Evolutionary conservation across 2,113 vertebrate genomes (phyloP), one percentile per base, ranked within the genome.

Genomic region (Reinhardtius hippoglossoides): DNA sequence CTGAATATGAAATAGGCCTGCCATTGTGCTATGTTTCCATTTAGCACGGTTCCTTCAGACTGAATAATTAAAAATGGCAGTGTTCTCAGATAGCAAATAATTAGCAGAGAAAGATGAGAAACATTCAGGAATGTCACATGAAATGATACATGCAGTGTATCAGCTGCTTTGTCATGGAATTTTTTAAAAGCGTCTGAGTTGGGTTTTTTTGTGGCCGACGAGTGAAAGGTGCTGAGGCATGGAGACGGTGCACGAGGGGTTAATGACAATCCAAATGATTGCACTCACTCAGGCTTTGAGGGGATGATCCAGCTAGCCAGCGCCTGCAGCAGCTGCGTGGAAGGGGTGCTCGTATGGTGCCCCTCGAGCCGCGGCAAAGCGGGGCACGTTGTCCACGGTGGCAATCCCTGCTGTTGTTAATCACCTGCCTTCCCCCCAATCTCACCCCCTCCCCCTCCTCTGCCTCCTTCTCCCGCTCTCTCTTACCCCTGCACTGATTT

Each of bases 401-500:
- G 92, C 90, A 90, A 91, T 93, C 94, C 94, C 94, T 92, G 81
- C 95, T 91, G 93, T 91, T 96, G 96, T 97, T 96, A 96, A 96
- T 98, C 96, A 97, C 95, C 93, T 95, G 92, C 95, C 94, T 87
- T 90, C 93, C 61, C 69, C 80, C 78, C 69, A 57, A 21, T 31
- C 35, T 24, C 57, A 9, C 78, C 78, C 69, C 54, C 27, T 21
- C 42, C 56, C 65, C 70, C 37, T 26, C 16, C 68, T 59, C 54
- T 14, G 3, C 16, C 15, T 27, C 4, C 10, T 14, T 31, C 44
- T 35, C 21, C 18, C 6, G 27, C 27, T 31, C 61, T 58, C 50
- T 31, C 65, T 59, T 54, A 76, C 93, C 95, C 95, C 92, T 54
- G 94, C 91, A 92, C 96, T 98, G 97, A 98, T 97, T 98, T 98